A percentile compares a stretch with the other conserved stretches of the same genome.
Evolutionary conservation across 2,888 invertebrate genomes (phyloP).

Genomic region (Macaria liturata): DNA sequence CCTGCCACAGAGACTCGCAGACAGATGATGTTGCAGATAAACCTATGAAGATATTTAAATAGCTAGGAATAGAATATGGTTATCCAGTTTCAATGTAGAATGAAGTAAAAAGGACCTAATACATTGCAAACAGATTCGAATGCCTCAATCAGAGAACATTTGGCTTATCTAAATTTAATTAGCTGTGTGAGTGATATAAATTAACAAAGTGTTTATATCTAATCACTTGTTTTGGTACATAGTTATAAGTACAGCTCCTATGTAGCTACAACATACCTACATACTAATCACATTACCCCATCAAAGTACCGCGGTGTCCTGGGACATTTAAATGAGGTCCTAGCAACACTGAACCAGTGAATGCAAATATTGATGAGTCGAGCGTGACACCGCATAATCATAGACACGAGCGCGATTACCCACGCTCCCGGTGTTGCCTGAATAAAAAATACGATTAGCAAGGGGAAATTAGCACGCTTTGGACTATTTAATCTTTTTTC

Average conservation of each 20-base stretch:
- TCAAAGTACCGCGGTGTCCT: constrained; percentile 10
- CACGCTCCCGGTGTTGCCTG: constrained; percentile 30
- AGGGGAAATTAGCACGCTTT: constrained; percentile 11
- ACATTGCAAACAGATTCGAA: too few relatives aligned
- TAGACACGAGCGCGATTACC: constrained; percentile 25
- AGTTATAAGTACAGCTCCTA: too few relatives aligned
- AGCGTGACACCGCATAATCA: constrained; percentile 33
- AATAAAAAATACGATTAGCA: constrained; percentile 25
- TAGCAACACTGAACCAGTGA: constrained; percentile 29
- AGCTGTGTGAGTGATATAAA: too few relatives aligned
- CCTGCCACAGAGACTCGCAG: constrained; percentile 25
- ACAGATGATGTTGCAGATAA: constrained; percentile 65
- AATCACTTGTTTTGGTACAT: too few relatives aligned
- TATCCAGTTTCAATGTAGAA: too few relatives aligned
- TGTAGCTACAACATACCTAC: too few relatives aligned
- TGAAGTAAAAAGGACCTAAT: too few relatives aligned
- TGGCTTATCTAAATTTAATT: too few relatives aligned
- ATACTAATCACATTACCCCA: too few relatives aligned
- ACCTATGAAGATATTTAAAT: constrained; percentile 51
- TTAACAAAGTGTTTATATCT: too few relatives aligned
- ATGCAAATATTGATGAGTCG: constrained; percentile 33
- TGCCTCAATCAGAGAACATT: too few relatives aligned
- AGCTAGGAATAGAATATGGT: constrained; percentile 17
- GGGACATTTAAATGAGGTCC: constrained; percentile 20
- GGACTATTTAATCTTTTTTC: too few relatives aligned